Percentiles rank a stretch among this genome's conserved stretches.
Conservation (phyloP, 2,113 vertebrate species). For the Pithys albifrons region DNA sequence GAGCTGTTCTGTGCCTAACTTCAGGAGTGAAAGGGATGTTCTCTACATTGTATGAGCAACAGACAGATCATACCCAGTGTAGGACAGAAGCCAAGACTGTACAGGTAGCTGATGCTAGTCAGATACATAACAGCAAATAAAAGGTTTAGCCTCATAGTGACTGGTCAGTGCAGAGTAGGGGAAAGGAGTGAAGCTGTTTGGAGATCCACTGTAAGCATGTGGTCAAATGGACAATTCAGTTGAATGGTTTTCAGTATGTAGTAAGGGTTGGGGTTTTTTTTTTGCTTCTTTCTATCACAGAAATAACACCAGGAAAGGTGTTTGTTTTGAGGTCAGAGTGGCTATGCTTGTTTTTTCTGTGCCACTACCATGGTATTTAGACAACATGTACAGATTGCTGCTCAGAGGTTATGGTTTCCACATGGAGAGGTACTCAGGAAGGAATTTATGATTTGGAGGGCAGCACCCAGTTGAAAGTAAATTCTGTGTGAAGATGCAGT, state of each 20-base stretch:
- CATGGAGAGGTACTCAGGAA: background rate
- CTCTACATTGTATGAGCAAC: background rate
- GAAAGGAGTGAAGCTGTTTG: rapidly evolving
- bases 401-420: background rate
- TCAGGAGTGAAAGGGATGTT: background rate
- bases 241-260: background rate
- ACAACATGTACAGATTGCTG: background rate
- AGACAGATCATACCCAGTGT: background rate
- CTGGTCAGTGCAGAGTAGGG: background rate
- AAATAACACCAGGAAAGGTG: background rate
- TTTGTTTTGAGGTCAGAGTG: background rate
- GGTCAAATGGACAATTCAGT: background rate
- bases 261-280: background rate
- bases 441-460: background rate
- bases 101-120: background rate
- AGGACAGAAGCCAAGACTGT: background rate
- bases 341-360: background rate
- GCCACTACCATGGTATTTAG: background rate
- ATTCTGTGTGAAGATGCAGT: background rate
- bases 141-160: background rate
- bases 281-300: background rate
- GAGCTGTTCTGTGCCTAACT: background rate
- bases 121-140: background rate
- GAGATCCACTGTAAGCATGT: background rate
- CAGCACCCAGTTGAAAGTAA: background rate